Percentiles rank a stretch among this genome's conserved stretches.
Evolutionary conservation across 2,888 invertebrate species (phyloP).

Genomic region (Troides aeacus): DNA sequence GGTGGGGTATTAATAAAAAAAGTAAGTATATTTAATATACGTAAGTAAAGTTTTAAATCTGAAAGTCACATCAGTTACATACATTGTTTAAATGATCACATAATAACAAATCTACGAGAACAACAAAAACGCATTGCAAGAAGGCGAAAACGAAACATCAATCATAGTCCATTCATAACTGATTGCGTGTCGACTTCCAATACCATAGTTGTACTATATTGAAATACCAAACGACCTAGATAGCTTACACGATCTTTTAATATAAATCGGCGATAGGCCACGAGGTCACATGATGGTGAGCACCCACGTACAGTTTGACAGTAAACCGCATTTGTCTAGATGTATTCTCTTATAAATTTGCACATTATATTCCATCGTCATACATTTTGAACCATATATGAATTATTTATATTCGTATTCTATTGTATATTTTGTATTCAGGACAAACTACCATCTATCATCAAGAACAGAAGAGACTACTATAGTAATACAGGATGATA

Average conservation of each 20-base stretch:
- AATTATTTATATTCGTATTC: background rate
- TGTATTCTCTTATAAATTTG: too few species aligned
- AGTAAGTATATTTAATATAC: background rate
- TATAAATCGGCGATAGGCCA: too few species aligned
- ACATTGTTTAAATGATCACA: background rate
- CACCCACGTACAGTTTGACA: too few species aligned
- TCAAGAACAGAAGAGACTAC: background rate
- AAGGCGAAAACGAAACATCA: conserved; percentile 10
- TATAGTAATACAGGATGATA: too few species aligned
- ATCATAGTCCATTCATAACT: conserved; percentile 2
- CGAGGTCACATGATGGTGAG: background rate
- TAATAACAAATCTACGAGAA: background rate
- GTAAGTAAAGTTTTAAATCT: background rate
- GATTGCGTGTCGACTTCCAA: conserved; percentile 18
- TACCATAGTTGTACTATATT: conserved; percentile 22
- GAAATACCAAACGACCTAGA: conserved; percentile 26
- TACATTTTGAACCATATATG: too few species aligned
- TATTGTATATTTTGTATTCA: background rate
- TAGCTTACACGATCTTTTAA: background rate
- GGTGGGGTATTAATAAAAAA: too few species aligned
- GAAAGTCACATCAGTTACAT: background rate
- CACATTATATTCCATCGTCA: too few species aligned
- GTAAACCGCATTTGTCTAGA: too few species aligned
- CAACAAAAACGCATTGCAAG: background rate
- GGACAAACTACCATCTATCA: background rate